Conservation (phyloP, 2,797 vertebrate genomes). For the Chelidonichthys spinosus region DNA sequence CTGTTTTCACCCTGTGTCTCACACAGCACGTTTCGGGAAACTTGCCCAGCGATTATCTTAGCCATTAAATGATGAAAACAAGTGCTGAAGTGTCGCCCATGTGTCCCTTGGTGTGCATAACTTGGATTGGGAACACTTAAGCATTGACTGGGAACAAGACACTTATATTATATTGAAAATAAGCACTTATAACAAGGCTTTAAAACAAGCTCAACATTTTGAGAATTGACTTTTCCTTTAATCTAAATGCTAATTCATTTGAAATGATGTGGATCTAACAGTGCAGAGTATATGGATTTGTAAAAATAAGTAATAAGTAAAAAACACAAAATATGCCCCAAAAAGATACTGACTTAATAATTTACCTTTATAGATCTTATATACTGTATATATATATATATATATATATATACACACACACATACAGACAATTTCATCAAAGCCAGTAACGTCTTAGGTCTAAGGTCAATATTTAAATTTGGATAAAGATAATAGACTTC, state of each 20-base stretch:
- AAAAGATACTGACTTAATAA: background rate
- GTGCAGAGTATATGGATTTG: too few relatives aligned
- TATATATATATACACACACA: background rate
- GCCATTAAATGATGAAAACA: slow-evolving; percentile 50
- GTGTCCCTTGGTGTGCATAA: slow-evolving; percentile 9
- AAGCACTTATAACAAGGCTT: background rate
- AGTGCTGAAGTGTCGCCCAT: slow-evolving; percentile 4
- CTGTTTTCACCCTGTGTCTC: slow-evolving; percentile 44
- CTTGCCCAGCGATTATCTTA: slow-evolving; percentile 52
- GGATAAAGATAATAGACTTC: background rate
- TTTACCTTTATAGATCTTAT: too few relatives aligned
- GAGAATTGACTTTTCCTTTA: background rate
- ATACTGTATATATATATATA: background rate
- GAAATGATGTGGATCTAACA: background rate
- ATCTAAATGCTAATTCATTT: background rate
- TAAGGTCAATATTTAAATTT: background rate
- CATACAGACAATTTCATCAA: background rate
- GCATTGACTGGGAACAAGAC: background rate
- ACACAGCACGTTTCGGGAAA: slow-evolving; percentile 49
- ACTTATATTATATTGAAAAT: background rate
- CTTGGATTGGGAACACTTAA: slow-evolving; percentile 6
- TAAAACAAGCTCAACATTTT: background rate
- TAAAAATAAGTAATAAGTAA: too few relatives aligned
- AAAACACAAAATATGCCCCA: background rate
- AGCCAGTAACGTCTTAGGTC: fast-evolving